These are phyloP conservation scores for Nesoenas mayeri DNA, from an alignment of 2,113 vertebrate species.

Conservation along the genomic window DNA sequence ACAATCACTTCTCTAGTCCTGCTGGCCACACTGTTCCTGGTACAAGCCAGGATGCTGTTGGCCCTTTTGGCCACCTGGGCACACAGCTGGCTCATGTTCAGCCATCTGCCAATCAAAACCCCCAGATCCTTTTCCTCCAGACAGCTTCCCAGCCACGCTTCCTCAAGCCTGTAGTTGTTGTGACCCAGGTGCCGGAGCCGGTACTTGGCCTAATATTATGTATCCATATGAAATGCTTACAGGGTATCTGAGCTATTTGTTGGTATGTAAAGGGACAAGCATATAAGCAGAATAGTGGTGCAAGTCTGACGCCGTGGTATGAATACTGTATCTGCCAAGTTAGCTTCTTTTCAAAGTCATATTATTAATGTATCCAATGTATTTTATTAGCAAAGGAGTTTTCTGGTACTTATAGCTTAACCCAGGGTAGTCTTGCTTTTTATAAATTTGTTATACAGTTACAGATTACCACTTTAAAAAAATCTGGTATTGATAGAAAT, in stretches of 20 bases:
- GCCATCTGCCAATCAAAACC: too few relatives aligned
- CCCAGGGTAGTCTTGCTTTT: background rate
- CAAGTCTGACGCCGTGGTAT: background rate
- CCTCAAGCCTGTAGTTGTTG: too few relatives aligned
- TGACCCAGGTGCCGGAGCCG: too few relatives aligned
- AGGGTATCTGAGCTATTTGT: background rate
- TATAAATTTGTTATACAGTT: background rate
- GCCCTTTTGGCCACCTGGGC: too few relatives aligned
- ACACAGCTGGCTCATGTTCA: too few relatives aligned
- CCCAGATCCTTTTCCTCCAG: too few relatives aligned
- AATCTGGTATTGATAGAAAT: background rate
- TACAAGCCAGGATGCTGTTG: too few relatives aligned
- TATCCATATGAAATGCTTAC: background rate
- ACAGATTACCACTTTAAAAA: background rate
- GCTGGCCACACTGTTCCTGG: too few relatives aligned
- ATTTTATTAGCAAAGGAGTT: background rate
- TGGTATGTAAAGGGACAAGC: background rate
- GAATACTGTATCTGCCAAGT: background rate
- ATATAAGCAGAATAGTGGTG: background rate
- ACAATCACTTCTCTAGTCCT: too few relatives aligned
- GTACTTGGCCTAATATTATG: too few relatives aligned
- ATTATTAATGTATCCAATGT: background rate
- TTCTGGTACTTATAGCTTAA: background rate
- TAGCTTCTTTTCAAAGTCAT: background rate
- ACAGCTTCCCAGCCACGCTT: too few relatives aligned